Conservation (phyloP, 2,113 vertebrate species). For the Mormyrus lacerda region DNA sequence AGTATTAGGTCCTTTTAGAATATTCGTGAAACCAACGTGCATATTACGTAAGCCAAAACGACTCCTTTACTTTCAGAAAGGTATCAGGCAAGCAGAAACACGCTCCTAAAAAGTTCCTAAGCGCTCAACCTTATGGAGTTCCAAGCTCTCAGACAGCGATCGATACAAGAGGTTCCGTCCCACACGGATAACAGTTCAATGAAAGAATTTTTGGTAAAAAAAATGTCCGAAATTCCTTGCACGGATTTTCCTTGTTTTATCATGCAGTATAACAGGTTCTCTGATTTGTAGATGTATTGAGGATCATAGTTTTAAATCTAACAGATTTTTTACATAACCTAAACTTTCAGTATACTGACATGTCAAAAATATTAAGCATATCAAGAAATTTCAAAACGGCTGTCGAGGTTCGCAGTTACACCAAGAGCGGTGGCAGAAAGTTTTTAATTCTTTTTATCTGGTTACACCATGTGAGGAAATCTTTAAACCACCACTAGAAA, state of each 20-base stretch:
- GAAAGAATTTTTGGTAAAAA: background rate
- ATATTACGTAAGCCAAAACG: conserved; percentile 25
- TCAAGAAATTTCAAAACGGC: background rate
- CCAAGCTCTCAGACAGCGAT: background rate
- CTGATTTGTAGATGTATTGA: background rate
- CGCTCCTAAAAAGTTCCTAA: background rate
- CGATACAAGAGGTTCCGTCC: background rate
- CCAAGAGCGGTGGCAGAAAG: background rate
- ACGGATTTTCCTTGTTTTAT: background rate
- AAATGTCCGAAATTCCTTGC: background rate
- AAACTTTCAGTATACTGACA: background rate
- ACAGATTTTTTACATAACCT: background rate
- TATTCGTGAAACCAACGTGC: conserved; percentile 43
- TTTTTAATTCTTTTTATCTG: background rate
- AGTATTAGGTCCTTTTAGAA: conserved; percentile 37
- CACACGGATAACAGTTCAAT: background rate
- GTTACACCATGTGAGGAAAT: background rate
- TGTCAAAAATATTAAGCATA: background rate
- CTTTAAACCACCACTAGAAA: background rate
- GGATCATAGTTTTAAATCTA: background rate
- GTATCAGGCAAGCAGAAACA: conserved; percentile 12
- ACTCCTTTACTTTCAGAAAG: background rate
- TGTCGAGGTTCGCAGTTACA: background rate
- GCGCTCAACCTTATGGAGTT: background rate
- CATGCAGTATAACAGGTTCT: background rate